phyloP scores from a whole-genome alignment of 2,888 invertebrate species.

The Trichacis sp. region DNA sequence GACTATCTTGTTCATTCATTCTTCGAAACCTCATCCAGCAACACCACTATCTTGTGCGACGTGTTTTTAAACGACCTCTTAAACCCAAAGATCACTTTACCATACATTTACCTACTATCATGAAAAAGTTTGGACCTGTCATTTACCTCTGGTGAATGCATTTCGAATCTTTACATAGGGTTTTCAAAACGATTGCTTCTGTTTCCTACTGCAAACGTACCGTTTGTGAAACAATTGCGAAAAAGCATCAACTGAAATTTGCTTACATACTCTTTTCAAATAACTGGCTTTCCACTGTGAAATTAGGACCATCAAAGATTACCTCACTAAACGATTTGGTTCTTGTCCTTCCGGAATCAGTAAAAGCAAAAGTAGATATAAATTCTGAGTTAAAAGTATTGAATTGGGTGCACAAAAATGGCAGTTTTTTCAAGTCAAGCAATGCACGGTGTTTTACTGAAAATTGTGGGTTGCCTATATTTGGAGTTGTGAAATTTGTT shows the following conservation, averaged over 20 bases:
- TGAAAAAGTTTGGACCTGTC: neutral
- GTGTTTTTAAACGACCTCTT: too few species aligned
- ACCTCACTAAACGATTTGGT: neutral
- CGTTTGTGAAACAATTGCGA: too few species aligned
- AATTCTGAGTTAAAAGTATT: neutral
- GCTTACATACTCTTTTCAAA: too few species aligned
- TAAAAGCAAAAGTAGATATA: neutral
- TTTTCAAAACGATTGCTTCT: too few species aligned
- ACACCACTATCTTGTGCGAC: neutral
- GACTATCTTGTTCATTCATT: too few species aligned
- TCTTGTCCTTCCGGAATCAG: neutral
- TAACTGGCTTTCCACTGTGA: too few species aligned
- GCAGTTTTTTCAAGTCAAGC: neutral
- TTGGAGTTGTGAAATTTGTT: too few species aligned
- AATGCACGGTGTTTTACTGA: neutral
- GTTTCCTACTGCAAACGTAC: too few species aligned
- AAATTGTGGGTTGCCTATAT: too few species aligned
- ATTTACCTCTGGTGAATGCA: neutral
- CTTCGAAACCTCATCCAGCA: too few species aligned
- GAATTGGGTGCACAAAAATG: slow-evolving; percentile 1
- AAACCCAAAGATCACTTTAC: neutral
- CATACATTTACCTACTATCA: too few species aligned
- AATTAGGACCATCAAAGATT: neutral
- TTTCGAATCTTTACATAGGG: neutral
- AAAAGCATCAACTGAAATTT: too few species aligned